These are phyloP conservation scores for Premnoplex brunnescens DNA, from an alignment of 2,797 vertebrate species.

Conservation along the genomic window DNA sequence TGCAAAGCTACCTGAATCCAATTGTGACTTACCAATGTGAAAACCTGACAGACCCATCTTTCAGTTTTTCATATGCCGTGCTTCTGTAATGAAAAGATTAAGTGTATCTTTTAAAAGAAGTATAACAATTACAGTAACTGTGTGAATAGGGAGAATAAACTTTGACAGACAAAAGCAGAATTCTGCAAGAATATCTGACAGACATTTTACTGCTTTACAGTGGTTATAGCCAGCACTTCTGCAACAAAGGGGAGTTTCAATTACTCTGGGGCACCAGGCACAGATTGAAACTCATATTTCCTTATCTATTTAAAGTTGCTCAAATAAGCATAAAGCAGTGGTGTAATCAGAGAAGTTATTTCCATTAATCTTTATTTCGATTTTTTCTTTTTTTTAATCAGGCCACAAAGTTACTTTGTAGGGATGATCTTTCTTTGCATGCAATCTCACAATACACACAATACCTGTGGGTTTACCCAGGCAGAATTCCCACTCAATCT, in stretches of 20 bases:
- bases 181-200: conserved; percentile 14
- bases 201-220: neutral
- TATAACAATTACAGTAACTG: neutral
- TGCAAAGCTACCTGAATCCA: neutral
- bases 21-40: neutral
- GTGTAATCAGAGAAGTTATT: conserved; percentile 54
- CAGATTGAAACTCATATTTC: conserved; percentile 58
- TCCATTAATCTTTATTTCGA: conserved; percentile 60
- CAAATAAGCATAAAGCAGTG: conserved; percentile 62
- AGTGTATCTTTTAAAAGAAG: neutral
- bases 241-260: conserved; percentile 63
- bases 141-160: conserved; percentile 3
- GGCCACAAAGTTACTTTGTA: conserved; percentile 21
- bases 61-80: neutral
- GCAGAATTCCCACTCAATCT: conserved; percentile 56
- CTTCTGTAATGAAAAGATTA: neutral
- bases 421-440: neutral
- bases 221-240: conserved; percentile 43
- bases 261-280: conserved; percentile 67
- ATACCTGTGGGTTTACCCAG: conserved; percentile 60
- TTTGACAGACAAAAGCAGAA: conserved; percentile 8
- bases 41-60: neutral
- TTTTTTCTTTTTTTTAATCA: neutral
- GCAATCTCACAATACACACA: neutral
- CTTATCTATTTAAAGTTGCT: conserved; percentile 69